Base-by-base conservation (phyloP, 2,797 vertebrate species). In the Anabacerthia variegaticeps region DNA sequence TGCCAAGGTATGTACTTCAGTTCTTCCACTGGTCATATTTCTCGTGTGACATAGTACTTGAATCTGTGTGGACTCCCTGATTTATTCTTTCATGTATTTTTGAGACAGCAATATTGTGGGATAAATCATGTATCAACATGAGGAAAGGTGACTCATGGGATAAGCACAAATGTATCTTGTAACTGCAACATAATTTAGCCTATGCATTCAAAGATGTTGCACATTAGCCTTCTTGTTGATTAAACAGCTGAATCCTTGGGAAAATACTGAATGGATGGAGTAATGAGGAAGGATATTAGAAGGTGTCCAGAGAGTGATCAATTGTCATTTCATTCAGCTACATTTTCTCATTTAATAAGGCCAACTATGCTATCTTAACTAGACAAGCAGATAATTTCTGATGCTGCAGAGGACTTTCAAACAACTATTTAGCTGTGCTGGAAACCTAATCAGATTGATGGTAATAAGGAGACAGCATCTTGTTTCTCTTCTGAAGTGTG, bases 1-100 rank as follows among this genome's bases (percentile, higher is more conserved):
- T 65, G 99, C 99, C 67, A 99, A 99, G 99, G 99, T 99, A 98
- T 7, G 76, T 43, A 9, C 23, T 91, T 51, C 17, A 20, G 32
- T 63, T 83, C 55, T 91, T 84, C 43, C 32, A 24, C 7, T 1
- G 0, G 5, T 71, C 5, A 0, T 39, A 51, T 74, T 58, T 59
- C n/a, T 83, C 26, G 21, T 48, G 19, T 77, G 11, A 13, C 15
- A 4, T 21, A 66, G 21, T 43, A 36, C 17, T 62, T 76, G 6
- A n/a, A 43, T 51, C 34, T 81, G 8, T 22, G 3, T 17, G 24
- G 66, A 28, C 49, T 71, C 59, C 16, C 5, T 54, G n/a, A 48
- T 81, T 63, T 51, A 6, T 68, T 68, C 61, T 85, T 76, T 52
- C n/a, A 34, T 58, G 5, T 34, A 52, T 13, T 62, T 86, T 69